Percentiles rank a stretch among this genome's conserved stretches.
Conservation (phyloP, 37 sponge, comb jelly and placozoan species). For the Corticium candelabrum region DNA sequence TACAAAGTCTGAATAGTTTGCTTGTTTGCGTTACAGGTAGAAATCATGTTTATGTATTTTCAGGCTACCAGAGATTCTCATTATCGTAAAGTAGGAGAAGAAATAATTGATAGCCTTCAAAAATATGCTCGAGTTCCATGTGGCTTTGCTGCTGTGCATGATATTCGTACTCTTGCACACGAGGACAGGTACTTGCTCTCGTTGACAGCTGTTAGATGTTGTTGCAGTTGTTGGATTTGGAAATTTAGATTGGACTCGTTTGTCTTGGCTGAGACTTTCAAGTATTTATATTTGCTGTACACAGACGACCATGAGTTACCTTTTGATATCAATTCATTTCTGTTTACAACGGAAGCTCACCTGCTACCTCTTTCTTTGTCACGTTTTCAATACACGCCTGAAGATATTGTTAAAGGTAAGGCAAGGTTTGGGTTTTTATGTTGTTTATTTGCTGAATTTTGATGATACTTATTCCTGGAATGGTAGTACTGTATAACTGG, state of each 20-base stretch:
- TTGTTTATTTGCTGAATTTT: too few species aligned
- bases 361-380: conserved; percentile 68
- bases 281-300: conserved; percentile 85
- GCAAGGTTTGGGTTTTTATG: too few species aligned
- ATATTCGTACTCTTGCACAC: conserved; percentile 51
- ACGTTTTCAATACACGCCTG: not conserved
- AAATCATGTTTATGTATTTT: not conserved
- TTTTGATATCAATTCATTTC: conserved; percentile 72
- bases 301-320: conserved; percentile 70
- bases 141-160: conserved; percentile 63
- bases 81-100: conserved; percentile 53
- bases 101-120: conserved; percentile 60
- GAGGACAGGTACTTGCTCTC: conserved; percentile 72
- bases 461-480: too few species aligned
- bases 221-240: not conserved
- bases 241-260: conserved; percentile 79
- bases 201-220: not conserved
- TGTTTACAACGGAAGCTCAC: conserved; percentile 95
- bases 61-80: not conserved
- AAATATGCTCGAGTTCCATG: conserved; percentile 65
- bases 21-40: not conserved
- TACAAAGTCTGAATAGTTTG: conserved; percentile 43
- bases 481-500: too few species aligned
- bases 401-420: too few species aligned
- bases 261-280: conserved; percentile 94